Evolutionary conservation across 1,140 invertebrate genomes (phyloP).

Genomic region (Chelonus insularis): DNA sequence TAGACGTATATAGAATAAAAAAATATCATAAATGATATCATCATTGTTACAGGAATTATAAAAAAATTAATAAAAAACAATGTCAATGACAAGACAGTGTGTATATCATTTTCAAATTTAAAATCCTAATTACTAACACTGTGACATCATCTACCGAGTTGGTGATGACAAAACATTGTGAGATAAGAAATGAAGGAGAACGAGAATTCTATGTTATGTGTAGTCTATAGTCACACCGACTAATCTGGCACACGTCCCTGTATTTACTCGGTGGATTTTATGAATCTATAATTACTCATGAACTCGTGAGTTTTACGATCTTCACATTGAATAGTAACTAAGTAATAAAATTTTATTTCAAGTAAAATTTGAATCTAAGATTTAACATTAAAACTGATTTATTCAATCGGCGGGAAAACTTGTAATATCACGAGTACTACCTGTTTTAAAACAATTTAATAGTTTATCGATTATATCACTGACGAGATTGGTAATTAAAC

Average conservation of each 20-base stretch:
- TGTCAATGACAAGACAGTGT: no score
- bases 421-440: neutral
- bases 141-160: neutral
- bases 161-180: neutral
- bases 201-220: neutral
- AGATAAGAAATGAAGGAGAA: constrained; percentile 19
- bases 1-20: no score
- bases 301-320: neutral
- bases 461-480: neutral
- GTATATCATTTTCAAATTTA: no score
- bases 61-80: no score
- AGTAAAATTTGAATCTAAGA: no score
- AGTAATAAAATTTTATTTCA: no score
- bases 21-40: no score
- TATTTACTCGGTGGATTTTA: constrained; percentile 19
- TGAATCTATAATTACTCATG: constrained; percentile 19
- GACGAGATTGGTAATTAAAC: no score
- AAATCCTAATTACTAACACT: no score
- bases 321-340: neutral
- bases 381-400: no score
- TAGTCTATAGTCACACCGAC: neutral
- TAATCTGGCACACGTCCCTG: constrained; percentile 18
- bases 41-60: no score
- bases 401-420: constrained; percentile 8
- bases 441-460: neutral